phyloP scores from a whole-genome alignment of 1,140 invertebrate species.

The Platorchestia sp. region DNA sequence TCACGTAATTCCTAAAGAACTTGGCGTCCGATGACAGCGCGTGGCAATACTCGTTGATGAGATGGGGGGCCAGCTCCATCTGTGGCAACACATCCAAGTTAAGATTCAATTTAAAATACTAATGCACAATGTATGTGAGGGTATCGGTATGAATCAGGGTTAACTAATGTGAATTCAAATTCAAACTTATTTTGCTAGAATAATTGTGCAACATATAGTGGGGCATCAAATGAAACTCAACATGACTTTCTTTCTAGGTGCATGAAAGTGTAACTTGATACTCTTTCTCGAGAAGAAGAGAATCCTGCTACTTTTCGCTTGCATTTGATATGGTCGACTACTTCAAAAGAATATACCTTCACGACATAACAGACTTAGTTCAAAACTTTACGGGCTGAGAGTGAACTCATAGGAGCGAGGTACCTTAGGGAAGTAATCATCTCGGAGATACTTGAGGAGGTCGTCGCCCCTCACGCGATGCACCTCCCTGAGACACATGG shows the following conservation, averaged over 20 bases:
- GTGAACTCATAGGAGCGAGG: background rate
- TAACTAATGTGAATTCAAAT: no score
- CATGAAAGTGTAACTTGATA: no score
- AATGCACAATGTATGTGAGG: background rate
- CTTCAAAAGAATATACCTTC: no score
- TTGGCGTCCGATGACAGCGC: slow-evolving; percentile 73
- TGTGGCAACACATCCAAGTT: background rate
- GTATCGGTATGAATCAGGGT: no score
- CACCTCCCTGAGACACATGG: slow-evolving; percentile 72
- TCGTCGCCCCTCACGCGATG: slow-evolving; percentile 73
- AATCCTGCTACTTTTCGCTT: no score
- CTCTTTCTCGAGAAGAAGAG: no score
- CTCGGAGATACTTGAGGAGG: slow-evolving; percentile 72
- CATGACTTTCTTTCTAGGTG: no score
- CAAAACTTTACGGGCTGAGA: background rate
- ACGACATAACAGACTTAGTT: no score
- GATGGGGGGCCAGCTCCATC: slow-evolving; percentile 70
- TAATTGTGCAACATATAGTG: no score
- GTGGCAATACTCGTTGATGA: slow-evolving; percentile 73
- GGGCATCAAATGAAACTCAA: no score
- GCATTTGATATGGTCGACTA: no score
- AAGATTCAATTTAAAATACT: background rate
- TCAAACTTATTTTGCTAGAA: no score
- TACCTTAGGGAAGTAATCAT: slow-evolving; percentile 72
- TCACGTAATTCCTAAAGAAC: slow-evolving; percentile 74